Percentiles rank a stretch among this genome's conserved stretches.
These are phyloP conservation scores for Yasuhikotakia modesta DNA, from an alignment of 2,797 vertebrate genomes.

Conservation along the genomic window DNA sequence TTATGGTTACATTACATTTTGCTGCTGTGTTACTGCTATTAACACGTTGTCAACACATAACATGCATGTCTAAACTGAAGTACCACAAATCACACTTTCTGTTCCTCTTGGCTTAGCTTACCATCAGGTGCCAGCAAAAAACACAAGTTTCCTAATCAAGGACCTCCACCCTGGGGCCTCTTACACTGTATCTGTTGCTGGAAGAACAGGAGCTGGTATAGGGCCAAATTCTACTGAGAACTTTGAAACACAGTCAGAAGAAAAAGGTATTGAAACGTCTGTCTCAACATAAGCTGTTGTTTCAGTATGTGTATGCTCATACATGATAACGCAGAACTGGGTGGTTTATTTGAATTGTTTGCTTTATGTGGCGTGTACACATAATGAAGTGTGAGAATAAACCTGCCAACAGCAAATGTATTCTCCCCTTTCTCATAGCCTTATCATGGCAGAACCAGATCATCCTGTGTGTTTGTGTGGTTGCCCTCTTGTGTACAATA, in stretches of 20 bases:
- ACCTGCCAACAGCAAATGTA: slow-evolving; percentile 2
- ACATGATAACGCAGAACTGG: background rate
- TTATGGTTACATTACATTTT: too few species aligned
- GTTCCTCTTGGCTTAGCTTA: slow-evolving; percentile 26
- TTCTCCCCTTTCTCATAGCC: slow-evolving; percentile 35
- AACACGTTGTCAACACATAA: background rate
- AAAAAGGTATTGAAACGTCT: slow-evolving; percentile 27
- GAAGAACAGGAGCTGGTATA: slow-evolving; percentile 41
- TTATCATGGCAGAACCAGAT: slow-evolving; percentile 15
- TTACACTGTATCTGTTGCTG: slow-evolving; percentile 48
- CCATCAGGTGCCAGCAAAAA: slow-evolving; percentile 30
- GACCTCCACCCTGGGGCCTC: slow-evolving; percentile 29
- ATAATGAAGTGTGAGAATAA: background rate
- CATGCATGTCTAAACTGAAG: background rate
- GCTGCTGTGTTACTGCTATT: too few species aligned
- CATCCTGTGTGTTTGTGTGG: slow-evolving; percentile 38
- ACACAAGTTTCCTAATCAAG: slow-evolving; percentile 44
- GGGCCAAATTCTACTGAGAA: slow-evolving; percentile 46
- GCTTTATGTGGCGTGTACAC: background rate
- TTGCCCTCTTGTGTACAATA: slow-evolving; percentile 38
- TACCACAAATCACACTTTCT: background rate
- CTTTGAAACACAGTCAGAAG: slow-evolving; percentile 26
- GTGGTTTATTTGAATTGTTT: background rate
- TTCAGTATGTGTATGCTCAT: background rate
- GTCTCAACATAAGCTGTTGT: background rate